Base-by-base conservation (phyloP, 2,113 vertebrate genomes). In the Sturnira hondurensis region DNA sequence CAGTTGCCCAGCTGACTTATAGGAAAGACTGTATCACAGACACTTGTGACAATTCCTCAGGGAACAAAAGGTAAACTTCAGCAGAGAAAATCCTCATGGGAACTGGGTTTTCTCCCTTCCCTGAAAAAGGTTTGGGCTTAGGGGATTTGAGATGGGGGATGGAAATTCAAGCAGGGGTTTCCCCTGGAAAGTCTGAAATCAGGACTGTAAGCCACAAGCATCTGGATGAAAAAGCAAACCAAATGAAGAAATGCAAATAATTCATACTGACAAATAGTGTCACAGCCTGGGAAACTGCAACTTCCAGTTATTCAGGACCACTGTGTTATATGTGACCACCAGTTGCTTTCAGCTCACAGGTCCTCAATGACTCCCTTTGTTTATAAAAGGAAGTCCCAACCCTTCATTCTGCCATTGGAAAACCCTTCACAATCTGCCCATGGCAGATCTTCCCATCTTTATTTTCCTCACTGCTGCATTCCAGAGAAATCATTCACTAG, bases 11-110 rank as follows among this genome's bases (percentile, higher is more conserved):
- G 58, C 58, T 61, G 24, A 61, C 58, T 61, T 61, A 61, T 26
- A 61, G 58, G 58, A 26, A 61, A 61, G 6, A 28, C 26, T 61
- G 26, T 28, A 61, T 61, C 58, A 61, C 24, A 61, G 58, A 61
- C 1, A 11, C 24, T 61, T 9, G 4, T 61, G 58, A 61, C 58
- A 28, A 28, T 28, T 61, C 47, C 41, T 20, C 12, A 50, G 61
- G 67, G 38, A 85, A 65, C 36, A 43, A 89, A 96, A 84, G 67
- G n/a, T 88, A 74, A 88, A 56, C 67, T 86, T 87, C 82, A 74
- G 14, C 73, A 76, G 85, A 65, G 47, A 95, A 91, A 52, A 45
- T 20, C 65, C 71, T 91, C 56, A 9, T 41, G 70, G 86, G 84
- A 87, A 63, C 5, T 52, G n/a, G 28, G 67, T 33, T 97, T 86